Conservation (phyloP, 2,797 vertebrate species). For the Mus minutoides region DNA sequence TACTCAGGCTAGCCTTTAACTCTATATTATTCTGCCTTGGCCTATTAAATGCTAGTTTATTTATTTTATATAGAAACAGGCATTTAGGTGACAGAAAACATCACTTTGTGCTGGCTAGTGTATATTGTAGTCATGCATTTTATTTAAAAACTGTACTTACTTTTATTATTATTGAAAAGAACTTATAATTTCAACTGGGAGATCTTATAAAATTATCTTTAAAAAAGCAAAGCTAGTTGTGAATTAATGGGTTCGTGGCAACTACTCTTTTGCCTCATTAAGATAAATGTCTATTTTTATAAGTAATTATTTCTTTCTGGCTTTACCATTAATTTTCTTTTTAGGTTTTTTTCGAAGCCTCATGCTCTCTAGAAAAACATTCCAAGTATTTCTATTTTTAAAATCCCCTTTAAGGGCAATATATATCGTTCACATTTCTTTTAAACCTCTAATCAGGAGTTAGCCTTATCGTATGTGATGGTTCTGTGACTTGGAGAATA, state of each 20-base stretch:
- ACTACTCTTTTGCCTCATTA: neutral
- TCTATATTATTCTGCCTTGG: neutral
- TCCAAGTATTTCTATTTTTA: conserved; percentile 34
- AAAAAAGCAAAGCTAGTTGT: conserved; percentile 44
- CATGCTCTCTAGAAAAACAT: conserved; percentile 43
- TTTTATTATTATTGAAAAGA: conserved; percentile 50
- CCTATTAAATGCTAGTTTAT: neutral
- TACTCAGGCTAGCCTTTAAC: neutral
- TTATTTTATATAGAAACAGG: conserved; percentile 51
- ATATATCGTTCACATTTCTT: neutral
- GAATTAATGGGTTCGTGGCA: conserved; percentile 32
- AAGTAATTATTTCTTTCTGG: conserved; percentile 56
- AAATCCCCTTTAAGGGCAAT: neutral
- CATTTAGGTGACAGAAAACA: conserved; percentile 35
- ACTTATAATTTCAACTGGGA: conserved; percentile 57
- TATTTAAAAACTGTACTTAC: conserved; percentile 59
- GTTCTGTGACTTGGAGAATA: conserved; percentile 54
- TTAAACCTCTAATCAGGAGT: conserved; percentile 29
- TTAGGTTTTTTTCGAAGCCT: conserved; percentile 61
- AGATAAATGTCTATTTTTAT: conserved; percentile 55
- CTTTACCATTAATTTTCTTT: conserved; percentile 65
- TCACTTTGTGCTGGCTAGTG: neutral
- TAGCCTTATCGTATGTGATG: conserved; percentile 34
- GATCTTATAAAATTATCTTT: conserved; percentile 54
- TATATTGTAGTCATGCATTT: conserved; percentile 56